Evolutionary conservation across 2,888 invertebrate genomes (phyloP).

Genomic region (Caenorhabditis virilis): DNA sequence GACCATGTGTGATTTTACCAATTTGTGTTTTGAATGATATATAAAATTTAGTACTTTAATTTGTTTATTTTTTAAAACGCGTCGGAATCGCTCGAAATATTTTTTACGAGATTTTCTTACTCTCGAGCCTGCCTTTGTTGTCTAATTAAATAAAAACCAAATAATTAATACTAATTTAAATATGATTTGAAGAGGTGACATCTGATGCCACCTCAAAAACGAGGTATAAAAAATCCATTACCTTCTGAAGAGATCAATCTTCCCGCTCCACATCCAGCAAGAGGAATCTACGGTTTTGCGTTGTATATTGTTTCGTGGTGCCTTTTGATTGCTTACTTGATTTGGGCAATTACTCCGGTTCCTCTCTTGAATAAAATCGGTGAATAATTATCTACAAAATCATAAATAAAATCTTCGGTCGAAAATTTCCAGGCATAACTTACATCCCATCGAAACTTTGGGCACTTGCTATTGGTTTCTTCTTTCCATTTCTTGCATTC

Average conservation of each 20-base stretch:
- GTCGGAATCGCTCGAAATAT: too few species aligned
- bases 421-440: conserved; percentile 48
- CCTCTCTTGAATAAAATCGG: conserved; percentile 76
- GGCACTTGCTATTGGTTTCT: conserved; percentile 57
- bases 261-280: conserved; percentile 51
- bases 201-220: background rate
- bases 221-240: conserved; percentile 15
- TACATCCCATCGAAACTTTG: conserved; percentile 66
- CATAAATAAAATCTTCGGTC: conserved; percentile 1
- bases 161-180: too few species aligned
- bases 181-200: background rate
- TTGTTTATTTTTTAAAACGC: too few species aligned
- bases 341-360: conserved; percentile 86
- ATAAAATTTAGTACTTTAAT: too few species aligned
- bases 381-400: conserved; percentile 13
- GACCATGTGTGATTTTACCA: too few species aligned
- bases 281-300: conserved; percentile 54
- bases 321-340: conserved; percentile 76
- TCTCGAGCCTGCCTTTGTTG: too few species aligned
- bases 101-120: too few species aligned
- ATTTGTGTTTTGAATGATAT: too few species aligned
- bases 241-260: conserved; percentile 48
- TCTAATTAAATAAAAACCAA: too few species aligned
- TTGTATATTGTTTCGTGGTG: conserved; percentile 47
- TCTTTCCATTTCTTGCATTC: conserved; percentile 36